These are phyloP conservation scores for Heterodera carotae DNA, from an alignment of 1,140 invertebrate species.

Conservation along the genomic window DNA sequence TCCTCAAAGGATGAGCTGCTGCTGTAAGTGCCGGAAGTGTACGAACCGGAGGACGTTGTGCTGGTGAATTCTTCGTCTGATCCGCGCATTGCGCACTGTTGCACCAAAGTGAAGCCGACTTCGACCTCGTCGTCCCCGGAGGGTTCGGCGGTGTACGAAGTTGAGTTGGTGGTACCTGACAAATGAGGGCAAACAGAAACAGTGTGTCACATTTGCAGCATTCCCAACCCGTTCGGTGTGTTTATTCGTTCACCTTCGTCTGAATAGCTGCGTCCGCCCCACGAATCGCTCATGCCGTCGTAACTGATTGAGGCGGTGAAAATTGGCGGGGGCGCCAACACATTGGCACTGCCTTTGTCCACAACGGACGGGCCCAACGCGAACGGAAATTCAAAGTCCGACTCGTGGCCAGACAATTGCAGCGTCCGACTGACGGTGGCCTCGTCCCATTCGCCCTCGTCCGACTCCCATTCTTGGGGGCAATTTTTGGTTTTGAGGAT, in stretches of 20 bases:
- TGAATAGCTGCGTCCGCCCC: slow-evolving; percentile 32
- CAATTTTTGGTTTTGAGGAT: too few relatives aligned
- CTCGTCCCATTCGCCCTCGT: slow-evolving; percentile 25
- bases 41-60: slow-evolving; percentile 18
- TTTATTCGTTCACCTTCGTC: slow-evolving; percentile 33
- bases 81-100: slow-evolving; percentile 53
- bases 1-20: slow-evolving; percentile 30
- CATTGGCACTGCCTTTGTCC: slow-evolving; percentile 37
- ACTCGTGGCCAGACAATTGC: slow-evolving; percentile 34
- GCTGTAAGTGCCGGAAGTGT: slow-evolving; percentile 15
- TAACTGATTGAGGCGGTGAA: slow-evolving; percentile 64
- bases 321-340: slow-evolving; percentile 55
- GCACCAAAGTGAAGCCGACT: slow-evolving; percentile 56
- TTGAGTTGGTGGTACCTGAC: slow-evolving; percentile 5
- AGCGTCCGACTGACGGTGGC: slow-evolving; percentile 31
- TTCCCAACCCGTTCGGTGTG: too few relatives aligned
- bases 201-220: not conserved
- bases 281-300: slow-evolving; percentile 53
- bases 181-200: not conserved
- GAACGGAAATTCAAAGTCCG: slow-evolving; percentile 42
- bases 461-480: slow-evolving; percentile 40
- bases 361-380: slow-evolving; percentile 6
- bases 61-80: slow-evolving; percentile 57
- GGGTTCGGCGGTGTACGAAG: slow-evolving; percentile 1
- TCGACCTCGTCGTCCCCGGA: slow-evolving; percentile 53